phyloP scores from a whole-genome alignment of 2,113 vertebrate species.

The Rostratula benghalensis region DNA sequence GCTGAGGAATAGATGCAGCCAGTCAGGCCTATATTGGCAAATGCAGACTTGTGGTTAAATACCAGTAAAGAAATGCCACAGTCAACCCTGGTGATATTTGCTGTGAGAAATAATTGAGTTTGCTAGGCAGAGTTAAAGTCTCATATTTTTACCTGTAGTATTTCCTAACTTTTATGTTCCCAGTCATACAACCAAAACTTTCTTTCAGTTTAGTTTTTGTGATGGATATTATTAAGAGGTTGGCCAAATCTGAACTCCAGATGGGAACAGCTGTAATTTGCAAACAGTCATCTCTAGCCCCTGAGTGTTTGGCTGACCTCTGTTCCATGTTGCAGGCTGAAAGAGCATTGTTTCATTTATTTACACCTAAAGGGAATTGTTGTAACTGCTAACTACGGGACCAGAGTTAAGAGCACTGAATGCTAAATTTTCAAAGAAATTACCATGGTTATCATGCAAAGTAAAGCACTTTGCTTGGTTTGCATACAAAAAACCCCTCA shows the following conservation, averaged over 20 bases:
- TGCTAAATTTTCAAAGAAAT: background rate
- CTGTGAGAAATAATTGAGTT: background rate
- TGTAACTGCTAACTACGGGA: background rate
- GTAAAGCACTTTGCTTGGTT: background rate
- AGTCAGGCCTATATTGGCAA: background rate
- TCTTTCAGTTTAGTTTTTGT: slow-evolving; percentile 16
- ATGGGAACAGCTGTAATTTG: slow-evolving; percentile 46
- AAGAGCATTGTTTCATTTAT: slow-evolving; percentile 29
- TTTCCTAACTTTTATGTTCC: slow-evolving; percentile 6
- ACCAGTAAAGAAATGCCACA: background rate
- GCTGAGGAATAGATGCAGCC: background rate
- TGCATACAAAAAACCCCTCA: background rate
- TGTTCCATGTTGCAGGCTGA: slow-evolving; percentile 16
- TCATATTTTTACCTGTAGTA: background rate
- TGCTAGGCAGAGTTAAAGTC: background rate
- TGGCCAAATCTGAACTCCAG: slow-evolving; percentile 30
- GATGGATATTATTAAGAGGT: slow-evolving; percentile 6
- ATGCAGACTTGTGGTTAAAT: background rate
- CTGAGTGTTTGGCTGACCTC: slow-evolving; percentile 46
- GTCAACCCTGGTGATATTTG: background rate
- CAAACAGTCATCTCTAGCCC: slow-evolving; percentile 14
- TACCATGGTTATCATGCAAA: background rate
- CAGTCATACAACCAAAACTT: background rate
- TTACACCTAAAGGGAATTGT: background rate
- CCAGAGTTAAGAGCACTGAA: background rate